Evolutionary conservation across 2,797 vertebrate genomes (phyloP).

Genomic region (Gallinago nigripennis): DNA sequence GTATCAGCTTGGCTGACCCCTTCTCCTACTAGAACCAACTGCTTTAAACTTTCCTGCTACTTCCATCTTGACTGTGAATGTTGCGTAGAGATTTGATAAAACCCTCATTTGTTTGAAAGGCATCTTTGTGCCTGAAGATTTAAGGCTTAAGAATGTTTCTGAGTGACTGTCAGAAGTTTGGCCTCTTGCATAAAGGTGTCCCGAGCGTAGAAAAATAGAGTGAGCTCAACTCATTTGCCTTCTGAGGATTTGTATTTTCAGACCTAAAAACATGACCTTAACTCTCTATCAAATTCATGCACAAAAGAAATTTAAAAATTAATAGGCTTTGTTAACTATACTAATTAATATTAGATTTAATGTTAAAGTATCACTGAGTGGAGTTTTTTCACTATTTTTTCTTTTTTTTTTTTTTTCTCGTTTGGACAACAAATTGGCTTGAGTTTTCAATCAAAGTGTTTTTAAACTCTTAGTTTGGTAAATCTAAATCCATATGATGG

Average conservation of each 20-base stretch:
- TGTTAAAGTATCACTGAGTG: neutral
- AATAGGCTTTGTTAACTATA: neutral
- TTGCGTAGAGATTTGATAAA: neutral
- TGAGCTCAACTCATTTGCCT: fast-evolving
- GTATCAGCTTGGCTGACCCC: neutral
- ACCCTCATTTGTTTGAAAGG: fast-evolving
- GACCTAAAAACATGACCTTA: neutral
- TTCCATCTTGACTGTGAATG: neutral
- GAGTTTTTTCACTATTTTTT: fast-evolving
- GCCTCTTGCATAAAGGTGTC: neutral
- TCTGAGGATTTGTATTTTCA: neutral
- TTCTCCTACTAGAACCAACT: neutral
- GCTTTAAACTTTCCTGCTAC: neutral
- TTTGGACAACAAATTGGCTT: neutral
- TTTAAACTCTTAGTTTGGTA: neutral
- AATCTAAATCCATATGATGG: neutral
- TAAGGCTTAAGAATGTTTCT: neutral
- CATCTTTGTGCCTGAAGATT: neutral
- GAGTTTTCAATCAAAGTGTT: neutral
- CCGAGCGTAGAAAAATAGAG: neutral
- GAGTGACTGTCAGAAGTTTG: neutral
- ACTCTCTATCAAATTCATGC: neutral
- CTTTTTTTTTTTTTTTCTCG: neutral
- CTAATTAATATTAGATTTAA: neutral
- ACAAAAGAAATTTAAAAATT: neutral